Conservation (phyloP, 2,797 vertebrate species). For the Micrastur ruficollis region DNA sequence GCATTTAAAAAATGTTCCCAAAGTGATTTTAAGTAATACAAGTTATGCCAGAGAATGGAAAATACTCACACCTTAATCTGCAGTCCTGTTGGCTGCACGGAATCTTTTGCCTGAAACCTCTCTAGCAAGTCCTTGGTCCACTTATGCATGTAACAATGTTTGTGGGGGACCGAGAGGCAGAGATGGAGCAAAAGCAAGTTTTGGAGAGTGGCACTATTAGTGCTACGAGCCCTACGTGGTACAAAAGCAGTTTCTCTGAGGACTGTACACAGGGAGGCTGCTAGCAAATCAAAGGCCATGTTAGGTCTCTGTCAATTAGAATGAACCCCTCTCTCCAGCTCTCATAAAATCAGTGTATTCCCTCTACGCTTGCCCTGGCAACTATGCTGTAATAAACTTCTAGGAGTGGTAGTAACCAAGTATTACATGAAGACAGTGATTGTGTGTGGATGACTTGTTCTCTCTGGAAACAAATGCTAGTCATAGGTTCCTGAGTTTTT, state of each 20-base stretch:
- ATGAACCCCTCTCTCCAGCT: background rate
- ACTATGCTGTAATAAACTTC: background rate
- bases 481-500: background rate
- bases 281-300: background rate
- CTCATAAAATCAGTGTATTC: background rate
- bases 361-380: background rate
- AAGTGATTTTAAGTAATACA: background rate
- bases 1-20: background rate
- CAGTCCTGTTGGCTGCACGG: background rate
- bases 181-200: background rate
- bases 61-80: background rate
- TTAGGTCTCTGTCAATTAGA: background rate
- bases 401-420: background rate
- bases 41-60: background rate
- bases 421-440: background rate
- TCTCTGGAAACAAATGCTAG: background rate
- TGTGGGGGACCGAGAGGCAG: background rate
- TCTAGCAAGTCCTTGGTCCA: background rate
- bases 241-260: background rate
- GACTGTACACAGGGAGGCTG: background rate
- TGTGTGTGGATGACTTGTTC: background rate
- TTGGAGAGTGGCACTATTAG: background rate
- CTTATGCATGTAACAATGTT: background rate
- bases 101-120: background rate
- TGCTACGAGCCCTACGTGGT: fast-evolving